Conservation (phyloP, 2,797 vertebrate genomes). For the Hemibagrus guttatus region DNA sequence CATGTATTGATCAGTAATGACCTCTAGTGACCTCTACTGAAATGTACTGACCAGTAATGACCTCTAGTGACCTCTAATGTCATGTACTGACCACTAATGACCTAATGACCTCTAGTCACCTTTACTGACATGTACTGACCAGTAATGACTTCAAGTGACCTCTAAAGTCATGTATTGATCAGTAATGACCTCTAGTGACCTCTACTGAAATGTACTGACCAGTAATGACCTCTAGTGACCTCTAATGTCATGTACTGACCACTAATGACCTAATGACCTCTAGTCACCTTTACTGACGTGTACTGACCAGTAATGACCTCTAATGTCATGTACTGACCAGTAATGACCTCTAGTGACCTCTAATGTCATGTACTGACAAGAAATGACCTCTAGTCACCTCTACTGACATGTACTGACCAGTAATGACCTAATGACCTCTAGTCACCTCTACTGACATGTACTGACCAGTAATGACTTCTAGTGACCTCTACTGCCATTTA, state of each 20-base stretch:
- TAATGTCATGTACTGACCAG: neutral
- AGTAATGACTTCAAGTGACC: neutral
- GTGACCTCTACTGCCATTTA: neutral
- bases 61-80: neutral
- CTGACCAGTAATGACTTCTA: neutral
- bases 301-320: neutral
- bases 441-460: neutral
- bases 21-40: too few relatives aligned
- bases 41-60: neutral
- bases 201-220: neutral
- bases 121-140: neutral
- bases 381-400: neutral
- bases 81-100: too few relatives aligned
- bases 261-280: neutral
- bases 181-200: neutral
- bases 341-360: neutral
- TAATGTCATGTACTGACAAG: neutral
- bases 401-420: neutral
- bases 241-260: neutral
- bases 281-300: neutral
- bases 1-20: neutral
- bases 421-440: neutral
- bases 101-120: neutral
- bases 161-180: neutral
- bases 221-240: neutral